Percentiles rank a stretch among this genome's conserved stretches.
Conservation (phyloP, 2,113 vertebrate genomes). For the Forbesichthys papilliferus region DNA sequence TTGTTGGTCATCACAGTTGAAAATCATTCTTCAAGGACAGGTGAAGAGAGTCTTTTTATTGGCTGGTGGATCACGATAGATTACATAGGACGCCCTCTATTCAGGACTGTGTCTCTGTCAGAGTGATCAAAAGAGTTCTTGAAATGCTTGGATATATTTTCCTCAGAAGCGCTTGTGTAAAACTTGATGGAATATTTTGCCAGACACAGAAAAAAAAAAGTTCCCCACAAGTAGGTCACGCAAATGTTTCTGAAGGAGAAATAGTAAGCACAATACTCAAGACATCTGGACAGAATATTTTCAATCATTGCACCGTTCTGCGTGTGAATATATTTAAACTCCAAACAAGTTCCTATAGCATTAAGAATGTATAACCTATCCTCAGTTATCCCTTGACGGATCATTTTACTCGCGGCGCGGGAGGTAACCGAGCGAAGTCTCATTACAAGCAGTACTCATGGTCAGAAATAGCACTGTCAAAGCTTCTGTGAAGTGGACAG, state of each 20-base stretch:
- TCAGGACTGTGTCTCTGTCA: conserved; percentile 9
- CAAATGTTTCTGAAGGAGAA: conserved; percentile 47
- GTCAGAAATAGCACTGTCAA: background rate
- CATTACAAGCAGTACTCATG: conserved; percentile 6
- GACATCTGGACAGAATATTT: conserved; percentile 61
- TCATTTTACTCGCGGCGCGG: conserved; percentile 34
- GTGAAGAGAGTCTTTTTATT: conserved; percentile 47
- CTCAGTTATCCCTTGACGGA: conserved; percentile 34
- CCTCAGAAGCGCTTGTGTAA: conserved; percentile 15
- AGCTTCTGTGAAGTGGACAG: background rate
- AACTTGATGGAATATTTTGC: conserved; percentile 23
- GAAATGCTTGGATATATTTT: conserved; percentile 6
- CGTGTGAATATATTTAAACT: conserved; percentile 29
- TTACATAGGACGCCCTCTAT: conserved; percentile 10
- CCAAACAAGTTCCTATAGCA: conserved; percentile 39
- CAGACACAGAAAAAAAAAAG: background rate
- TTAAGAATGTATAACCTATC: conserved; percentile 44
- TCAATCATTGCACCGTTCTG: conserved; percentile 53
- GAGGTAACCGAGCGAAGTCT: conserved; percentile 27
- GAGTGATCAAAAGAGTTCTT: conserved; percentile 17
- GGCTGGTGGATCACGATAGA: conserved; percentile 11
- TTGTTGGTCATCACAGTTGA: conserved; percentile 37
- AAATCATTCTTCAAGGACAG: conserved; percentile 25
- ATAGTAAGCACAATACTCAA: conserved; percentile 40
- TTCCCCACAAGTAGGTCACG: conserved; percentile 59